These are phyloP conservation scores for Styela clava DNA, from an alignment of 23 tunicate genomes.

Conservation along the genomic window DNA sequence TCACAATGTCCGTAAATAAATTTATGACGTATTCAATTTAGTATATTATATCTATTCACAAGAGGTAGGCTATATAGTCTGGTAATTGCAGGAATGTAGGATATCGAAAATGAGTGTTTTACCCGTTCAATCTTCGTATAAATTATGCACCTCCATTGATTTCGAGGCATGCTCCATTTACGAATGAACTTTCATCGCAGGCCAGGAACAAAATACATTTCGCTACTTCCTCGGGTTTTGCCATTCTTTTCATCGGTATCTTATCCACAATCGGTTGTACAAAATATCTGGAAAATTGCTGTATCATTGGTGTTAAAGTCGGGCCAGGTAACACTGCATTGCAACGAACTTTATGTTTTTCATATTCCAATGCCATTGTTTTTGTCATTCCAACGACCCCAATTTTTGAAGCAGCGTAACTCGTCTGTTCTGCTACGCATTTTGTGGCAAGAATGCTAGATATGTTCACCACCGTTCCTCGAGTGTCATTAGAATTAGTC, in stretches of 20 bases:
- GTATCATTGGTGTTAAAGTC: not conserved
- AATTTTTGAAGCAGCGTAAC: conserved; percentile 83
- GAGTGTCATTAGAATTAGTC: conserved; percentile 8
- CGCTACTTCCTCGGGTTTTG: not conserved
- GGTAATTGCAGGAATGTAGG: too few species aligned
- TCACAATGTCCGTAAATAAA: too few species aligned
- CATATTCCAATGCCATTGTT: conserved; percentile 55
- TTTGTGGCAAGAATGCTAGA: conserved; percentile 57
- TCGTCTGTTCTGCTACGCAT: not conserved
- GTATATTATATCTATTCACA: too few species aligned
- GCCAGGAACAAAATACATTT: not conserved
- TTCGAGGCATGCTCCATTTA: conserved; percentile 3
- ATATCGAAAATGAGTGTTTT: too few species aligned
- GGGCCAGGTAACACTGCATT: conserved; percentile 6
- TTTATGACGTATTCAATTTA: too few species aligned
- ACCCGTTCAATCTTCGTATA: too few species aligned
- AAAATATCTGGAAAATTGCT: not conserved
- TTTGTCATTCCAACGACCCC: conserved; percentile 75
- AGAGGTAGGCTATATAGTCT: too few species aligned
- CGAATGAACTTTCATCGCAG: conserved; percentile 7
- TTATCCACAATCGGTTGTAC: not conserved
- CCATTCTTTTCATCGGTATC: not conserved
- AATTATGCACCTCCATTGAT: conserved; percentile 12
- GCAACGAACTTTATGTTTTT: conserved; percentile 14
- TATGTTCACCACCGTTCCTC: conserved; percentile 42